A percentile compares a stretch with the other conserved stretches of the same genome.
Evolutionary conservation across 2,888 invertebrate genomes (phyloP).

Genomic region (Leptinotarsa peninsularis): DNA sequence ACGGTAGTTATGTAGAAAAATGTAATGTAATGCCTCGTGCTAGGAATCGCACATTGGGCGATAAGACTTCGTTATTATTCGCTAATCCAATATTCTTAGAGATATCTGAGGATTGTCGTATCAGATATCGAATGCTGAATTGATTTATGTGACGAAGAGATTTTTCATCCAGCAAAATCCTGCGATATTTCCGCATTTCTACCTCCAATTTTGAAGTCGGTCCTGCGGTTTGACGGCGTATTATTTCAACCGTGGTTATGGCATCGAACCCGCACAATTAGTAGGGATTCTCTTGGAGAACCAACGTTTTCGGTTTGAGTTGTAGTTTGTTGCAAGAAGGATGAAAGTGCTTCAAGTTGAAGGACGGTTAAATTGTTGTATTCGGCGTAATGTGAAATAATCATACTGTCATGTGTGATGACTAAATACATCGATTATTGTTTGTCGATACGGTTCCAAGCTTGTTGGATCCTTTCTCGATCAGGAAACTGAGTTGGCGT

Average conservation of each 20-base stretch:
- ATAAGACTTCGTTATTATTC: too few relatives aligned
- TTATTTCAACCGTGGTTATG: constrained; percentile 33
- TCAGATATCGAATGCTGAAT: too few relatives aligned
- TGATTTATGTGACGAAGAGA: too few relatives aligned
- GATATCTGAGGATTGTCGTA: too few relatives aligned
- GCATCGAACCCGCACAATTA: constrained; percentile 52
- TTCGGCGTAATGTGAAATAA: constrained; percentile 20
- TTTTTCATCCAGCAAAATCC: neutral
- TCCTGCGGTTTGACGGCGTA: constrained; percentile 22
- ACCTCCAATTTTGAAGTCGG: constrained; percentile 19
- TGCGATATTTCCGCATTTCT: neutral
- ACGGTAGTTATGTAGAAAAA: too few relatives aligned
- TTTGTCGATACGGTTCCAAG: neutral
- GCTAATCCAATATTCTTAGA: too few relatives aligned
- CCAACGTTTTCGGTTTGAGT: constrained; percentile 54
- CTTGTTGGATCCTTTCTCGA: neutral
- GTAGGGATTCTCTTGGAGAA: constrained; percentile 53
- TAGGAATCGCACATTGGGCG: too few relatives aligned
- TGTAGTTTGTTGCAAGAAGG: constrained; percentile 43
- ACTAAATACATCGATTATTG: neutral
- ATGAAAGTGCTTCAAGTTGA: constrained; percentile 44
- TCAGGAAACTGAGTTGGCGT: too few relatives aligned
- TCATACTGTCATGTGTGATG: neutral
- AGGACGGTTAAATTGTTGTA: constrained; percentile 45
- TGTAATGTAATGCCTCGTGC: too few relatives aligned